phyloP scores from a whole-genome alignment of 2,113 vertebrate genomes.

The Serranochromis macrocephalus region DNA sequence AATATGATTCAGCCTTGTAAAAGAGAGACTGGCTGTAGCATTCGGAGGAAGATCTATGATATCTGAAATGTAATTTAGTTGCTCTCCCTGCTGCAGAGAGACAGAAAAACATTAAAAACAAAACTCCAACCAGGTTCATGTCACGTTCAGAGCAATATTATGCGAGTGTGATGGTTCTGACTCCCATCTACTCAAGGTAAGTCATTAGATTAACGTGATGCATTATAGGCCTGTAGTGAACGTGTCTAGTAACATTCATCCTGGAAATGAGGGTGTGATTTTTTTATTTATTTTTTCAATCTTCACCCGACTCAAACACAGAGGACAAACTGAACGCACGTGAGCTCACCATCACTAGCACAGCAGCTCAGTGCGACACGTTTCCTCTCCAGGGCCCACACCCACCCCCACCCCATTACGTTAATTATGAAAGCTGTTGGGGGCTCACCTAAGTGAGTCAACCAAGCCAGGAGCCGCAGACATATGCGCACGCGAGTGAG shows the following conservation, averaged over 20 bases:
- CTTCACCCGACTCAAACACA: background rate
- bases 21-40: background rate
- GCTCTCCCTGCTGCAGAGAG: background rate
- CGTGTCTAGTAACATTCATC: background rate
- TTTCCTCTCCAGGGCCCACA: background rate
- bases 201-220: background rate
- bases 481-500: background rate
- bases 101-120: background rate
- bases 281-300: background rate
- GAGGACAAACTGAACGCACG: background rate
- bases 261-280: background rate
- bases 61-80: background rate
- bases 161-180: background rate
- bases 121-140: background rate
- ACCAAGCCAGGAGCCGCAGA: background rate
- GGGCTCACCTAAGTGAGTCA: constrained; percentile 43
- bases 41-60: background rate
- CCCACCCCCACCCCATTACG: background rate
- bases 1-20: background rate
- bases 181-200: background rate
- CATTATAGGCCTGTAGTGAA: background rate
- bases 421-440: constrained; percentile 48
- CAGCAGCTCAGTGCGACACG: constrained; percentile 3
- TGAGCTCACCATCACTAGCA: background rate
- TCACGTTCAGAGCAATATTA: background rate